Conservation (phyloP, 2,888 invertebrate genomes). For the Cryptocephalus primarius region DNA sequence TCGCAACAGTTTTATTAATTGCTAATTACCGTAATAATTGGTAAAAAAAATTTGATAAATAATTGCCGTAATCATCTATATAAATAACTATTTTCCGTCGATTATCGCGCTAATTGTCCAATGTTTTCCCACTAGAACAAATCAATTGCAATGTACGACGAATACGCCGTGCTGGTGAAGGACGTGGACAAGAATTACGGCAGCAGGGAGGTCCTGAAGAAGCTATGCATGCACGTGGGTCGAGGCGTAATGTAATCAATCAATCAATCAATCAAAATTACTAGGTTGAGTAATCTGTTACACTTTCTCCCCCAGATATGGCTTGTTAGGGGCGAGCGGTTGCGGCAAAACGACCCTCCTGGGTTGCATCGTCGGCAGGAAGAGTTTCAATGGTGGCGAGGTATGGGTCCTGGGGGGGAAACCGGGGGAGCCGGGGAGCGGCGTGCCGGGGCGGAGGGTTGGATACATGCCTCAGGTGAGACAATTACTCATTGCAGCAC, state of each 20-base stretch:
- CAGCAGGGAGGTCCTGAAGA: slow-evolving; percentile 50
- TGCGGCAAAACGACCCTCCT: slow-evolving; percentile 85
- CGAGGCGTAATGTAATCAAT: slow-evolving; percentile 65
- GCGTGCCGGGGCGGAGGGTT: slow-evolving; percentile 77
- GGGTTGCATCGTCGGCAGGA: slow-evolving; percentile 74
- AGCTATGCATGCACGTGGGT: slow-evolving; percentile 63
- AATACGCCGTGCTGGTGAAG: slow-evolving; percentile 54
- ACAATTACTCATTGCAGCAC: background rate
- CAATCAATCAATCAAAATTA: slow-evolving; percentile 2
- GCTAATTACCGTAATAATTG: too few species aligned
- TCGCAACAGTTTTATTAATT: too few species aligned
- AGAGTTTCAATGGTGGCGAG: slow-evolving; percentile 68
- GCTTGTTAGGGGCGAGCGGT: slow-evolving; percentile 82
- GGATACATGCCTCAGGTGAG: slow-evolving; percentile 45
- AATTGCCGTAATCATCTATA: too few species aligned
- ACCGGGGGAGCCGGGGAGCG: slow-evolving; percentile 73
- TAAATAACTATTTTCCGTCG: too few species aligned
- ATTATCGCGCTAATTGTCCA: too few species aligned
- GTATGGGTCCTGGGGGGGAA: slow-evolving; percentile 75
- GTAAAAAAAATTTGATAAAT: too few species aligned
- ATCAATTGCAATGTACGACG: slow-evolving; percentile 14
- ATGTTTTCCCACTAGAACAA: too few species aligned
- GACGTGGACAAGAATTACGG: slow-evolving; percentile 60
- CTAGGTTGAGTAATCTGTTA: background rate
- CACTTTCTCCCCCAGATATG: slow-evolving; percentile 52